Conservation (phyloP, 2,113 vertebrate species). For the Balaenoptera acutorostrata region DNA sequence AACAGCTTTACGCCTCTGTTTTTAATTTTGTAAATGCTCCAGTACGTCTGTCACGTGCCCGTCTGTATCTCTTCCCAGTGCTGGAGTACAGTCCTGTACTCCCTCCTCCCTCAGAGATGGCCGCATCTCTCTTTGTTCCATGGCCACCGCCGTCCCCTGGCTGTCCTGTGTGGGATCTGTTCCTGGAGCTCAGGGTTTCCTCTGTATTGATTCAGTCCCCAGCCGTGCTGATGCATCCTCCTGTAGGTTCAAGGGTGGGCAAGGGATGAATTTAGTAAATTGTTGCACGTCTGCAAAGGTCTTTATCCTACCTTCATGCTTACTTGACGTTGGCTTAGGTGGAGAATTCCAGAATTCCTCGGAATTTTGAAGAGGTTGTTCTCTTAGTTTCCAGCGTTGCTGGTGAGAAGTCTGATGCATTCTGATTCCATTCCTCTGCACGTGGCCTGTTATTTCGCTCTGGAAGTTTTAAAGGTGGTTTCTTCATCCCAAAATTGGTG, state of each 20-base stretch:
- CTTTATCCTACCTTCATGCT: background rate
- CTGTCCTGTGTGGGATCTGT: background rate
- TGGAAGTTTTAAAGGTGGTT: background rate
- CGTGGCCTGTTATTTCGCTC: background rate
- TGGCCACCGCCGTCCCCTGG: accelerated
- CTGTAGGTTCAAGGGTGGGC: background rate
- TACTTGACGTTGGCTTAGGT: background rate
- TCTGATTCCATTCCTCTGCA: background rate
- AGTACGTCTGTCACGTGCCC: accelerated
- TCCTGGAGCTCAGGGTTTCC: background rate
- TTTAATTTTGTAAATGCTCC: background rate
- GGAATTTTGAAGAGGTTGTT: background rate
- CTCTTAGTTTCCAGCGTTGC: background rate
- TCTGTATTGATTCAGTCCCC: background rate
- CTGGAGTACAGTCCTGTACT: background rate
- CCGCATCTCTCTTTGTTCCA: accelerated
- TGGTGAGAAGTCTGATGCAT: background rate
- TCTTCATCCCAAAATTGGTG: background rate
- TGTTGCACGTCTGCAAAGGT: background rate
- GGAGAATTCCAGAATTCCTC: background rate
- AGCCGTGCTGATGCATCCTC: background rate
- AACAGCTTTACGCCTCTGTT: background rate
- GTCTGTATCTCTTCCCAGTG: background rate
- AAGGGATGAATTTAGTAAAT: background rate
- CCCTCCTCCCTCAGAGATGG: accelerated